Conservation (phyloP, 92 coral and sea anemone species). For the Palythoa caribaeorum region DNA sequence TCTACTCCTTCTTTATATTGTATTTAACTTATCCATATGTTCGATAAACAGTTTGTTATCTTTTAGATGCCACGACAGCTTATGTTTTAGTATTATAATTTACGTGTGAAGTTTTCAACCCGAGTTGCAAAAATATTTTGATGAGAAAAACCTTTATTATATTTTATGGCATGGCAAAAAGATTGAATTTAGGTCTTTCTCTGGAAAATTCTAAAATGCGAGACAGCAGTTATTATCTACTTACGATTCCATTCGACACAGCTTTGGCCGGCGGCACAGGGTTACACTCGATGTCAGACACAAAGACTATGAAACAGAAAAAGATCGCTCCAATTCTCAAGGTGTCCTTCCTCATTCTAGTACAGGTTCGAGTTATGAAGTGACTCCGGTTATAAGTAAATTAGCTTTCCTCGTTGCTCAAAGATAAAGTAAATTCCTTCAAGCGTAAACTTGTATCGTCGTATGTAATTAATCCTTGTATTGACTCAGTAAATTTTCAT, state of each 20-base stretch:
- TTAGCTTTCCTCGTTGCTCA: not conserved
- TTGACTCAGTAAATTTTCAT: too few species aligned
- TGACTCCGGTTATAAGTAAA: not conserved
- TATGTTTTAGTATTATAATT: not conserved
- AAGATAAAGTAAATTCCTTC: not conserved
- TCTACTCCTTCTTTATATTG: not conserved
- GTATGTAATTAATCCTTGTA: too few species aligned
- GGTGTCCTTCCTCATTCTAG: not conserved
- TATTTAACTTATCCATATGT: not conserved
- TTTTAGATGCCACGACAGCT: not conserved
- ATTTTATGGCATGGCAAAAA: not conserved
- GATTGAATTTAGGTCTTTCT: not conserved
- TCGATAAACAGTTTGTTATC: not conserved
- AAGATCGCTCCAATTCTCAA: not conserved
- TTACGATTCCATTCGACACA: conserved; percentile 34
- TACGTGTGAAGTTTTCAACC: not conserved
- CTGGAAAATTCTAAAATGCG: not conserved
- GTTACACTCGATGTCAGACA: conserved; percentile 8
- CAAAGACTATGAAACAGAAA: not conserved
- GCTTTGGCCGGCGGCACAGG: conserved; percentile 43
- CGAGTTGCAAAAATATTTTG: not conserved
- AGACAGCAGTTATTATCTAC: not conserved
- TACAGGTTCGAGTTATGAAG: not conserved
- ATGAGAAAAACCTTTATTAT: not conserved
- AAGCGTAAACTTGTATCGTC: too few species aligned